Base-by-base conservation (phyloP, 2,888 invertebrate species). In the Trypoxylon attenuatum region DNA sequence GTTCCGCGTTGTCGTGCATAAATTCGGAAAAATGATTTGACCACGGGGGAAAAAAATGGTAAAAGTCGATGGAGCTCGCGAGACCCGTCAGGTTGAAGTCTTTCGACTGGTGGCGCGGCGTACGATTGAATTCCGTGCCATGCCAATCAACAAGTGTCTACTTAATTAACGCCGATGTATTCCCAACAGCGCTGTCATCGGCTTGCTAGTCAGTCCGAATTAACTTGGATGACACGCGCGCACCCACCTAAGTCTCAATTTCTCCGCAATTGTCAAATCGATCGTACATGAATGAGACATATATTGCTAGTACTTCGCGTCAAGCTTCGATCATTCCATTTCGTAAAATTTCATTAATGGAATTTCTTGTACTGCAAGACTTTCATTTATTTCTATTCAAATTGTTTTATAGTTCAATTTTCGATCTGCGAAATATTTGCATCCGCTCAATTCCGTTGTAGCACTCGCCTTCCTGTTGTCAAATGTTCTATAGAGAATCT, bases 91-190 rank as follows among this genome's bases (percentile, higher is more conserved):
- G n/a, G n/a, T n/a, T n/a, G n/a, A n/a, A n/a, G n/a, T 33, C 33
- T 3, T 33, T 33, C 13, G 73, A 75, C 70, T 72, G 73, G 69
- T 70, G 70, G 69, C 57, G 29, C 29, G 46, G 15, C 39, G 41
- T 45, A 60, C 52, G 60, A 68, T 65, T 61, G 49, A 47, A 62
- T 67, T 47, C 52, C 22, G 27, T 27, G 51, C 10, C 43, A 29
- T 38, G 10, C 3, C 46, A 33, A 33, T 33, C 33, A 33, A 33
- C 33, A 75, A 75, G 75, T 75, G 75, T 76, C 75, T 56, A 70
- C 69, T 71, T 74, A 74, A 74, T 72, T 71, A 74, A 71, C 69
- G 50, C 38, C 50, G 43, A 62, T 68, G 68, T 68, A 70, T 61
- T 60, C 69, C 60, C 55, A 23, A 8, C 58, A 29, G 50, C 41